Evolutionary conservation across 2,888 invertebrate genomes (phyloP).

Genomic region (Monochamus alternatus): DNA sequence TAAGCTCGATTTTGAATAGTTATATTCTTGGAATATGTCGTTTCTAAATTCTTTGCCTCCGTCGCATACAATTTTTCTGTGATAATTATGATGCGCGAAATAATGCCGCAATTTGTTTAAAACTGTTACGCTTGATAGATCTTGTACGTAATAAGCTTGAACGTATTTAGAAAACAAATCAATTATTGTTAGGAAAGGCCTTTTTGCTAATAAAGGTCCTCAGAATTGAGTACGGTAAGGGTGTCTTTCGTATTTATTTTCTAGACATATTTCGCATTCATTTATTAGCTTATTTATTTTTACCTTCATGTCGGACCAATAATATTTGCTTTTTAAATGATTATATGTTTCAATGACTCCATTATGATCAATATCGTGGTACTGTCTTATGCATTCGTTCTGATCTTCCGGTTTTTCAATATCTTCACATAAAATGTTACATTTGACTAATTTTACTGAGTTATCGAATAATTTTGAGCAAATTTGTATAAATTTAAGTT

Average conservation of each 20-base stretch:
- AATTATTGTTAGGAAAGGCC: slow-evolving; percentile 34
- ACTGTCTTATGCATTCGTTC: background rate
- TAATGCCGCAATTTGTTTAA: slow-evolving; percentile 41
- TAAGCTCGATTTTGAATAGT: background rate
- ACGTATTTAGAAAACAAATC: slow-evolving; percentile 23
- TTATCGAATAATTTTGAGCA: background rate
- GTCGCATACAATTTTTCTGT: background rate
- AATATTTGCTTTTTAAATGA: background rate
- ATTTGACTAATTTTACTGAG: background rate
- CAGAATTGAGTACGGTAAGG: slow-evolving; percentile 16
- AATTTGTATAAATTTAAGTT: background rate
- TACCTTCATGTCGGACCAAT: slow-evolving; percentile 14
- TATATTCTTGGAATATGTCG: too few species aligned
- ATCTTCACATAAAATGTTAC: background rate
- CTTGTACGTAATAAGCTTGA: too few species aligned
- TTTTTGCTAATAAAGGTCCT: slow-evolving; percentile 32
- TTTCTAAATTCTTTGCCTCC: slow-evolving; percentile 12
- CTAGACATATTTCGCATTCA: slow-evolving; percentile 44
- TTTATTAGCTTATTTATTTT: slow-evolving; percentile 43
- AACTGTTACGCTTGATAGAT: slow-evolving; percentile 37
- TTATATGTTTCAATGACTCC: too few species aligned
- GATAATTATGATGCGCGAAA: slow-evolving; percentile 38
- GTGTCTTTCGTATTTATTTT: slow-evolving; percentile 37
- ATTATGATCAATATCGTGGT: background rate
- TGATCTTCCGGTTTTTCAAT: background rate